Evolutionary conservation across 2,113 vertebrate species (phyloP).

Genomic region (Austrofundulus limnaeus): DNA sequence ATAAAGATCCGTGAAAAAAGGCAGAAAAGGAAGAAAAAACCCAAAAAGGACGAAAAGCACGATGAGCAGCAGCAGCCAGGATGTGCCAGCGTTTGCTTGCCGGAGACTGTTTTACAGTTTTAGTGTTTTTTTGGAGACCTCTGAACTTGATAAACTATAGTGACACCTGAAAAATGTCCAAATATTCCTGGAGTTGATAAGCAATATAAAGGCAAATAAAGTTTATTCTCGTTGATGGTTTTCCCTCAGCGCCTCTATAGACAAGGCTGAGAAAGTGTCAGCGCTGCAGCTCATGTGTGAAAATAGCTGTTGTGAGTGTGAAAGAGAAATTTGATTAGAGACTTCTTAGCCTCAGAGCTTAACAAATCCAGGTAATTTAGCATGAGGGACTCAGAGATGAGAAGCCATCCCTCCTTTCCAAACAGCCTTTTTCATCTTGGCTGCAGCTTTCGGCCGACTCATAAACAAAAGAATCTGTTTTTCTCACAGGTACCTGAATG

Average conservation of each 20-base stretch:
- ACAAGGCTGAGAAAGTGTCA: background rate
- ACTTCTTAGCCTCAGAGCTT: background rate
- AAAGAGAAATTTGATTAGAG: constrained; percentile 1
- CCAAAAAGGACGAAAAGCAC: too few species aligned
- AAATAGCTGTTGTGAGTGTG: background rate
- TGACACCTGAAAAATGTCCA: background rate
- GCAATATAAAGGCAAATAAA: background rate
- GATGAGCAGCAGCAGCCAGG: too few species aligned
- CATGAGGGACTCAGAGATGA: background rate
- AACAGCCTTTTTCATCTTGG: constrained; percentile 26
- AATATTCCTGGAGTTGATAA: background rate
- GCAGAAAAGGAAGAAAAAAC: too few species aligned
- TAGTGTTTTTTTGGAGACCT: background rate
- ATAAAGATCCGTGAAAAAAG: too few species aligned
- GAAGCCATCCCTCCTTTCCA: constrained; percentile 6
- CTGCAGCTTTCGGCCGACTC: constrained; percentile 6
- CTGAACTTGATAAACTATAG: background rate
- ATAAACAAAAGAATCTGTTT: background rate
- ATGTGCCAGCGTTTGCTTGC: too few species aligned
- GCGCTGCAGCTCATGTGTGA: background rate
- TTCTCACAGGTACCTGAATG: constrained; percentile 8
- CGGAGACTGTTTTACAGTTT: too few species aligned
- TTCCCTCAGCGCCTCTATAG: background rate
- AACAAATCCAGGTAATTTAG: constrained; percentile 3
- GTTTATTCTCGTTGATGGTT: too few species aligned